phyloP scores from a whole-genome alignment of 2,113 vertebrate species.

The Cebus imitator region DNA sequence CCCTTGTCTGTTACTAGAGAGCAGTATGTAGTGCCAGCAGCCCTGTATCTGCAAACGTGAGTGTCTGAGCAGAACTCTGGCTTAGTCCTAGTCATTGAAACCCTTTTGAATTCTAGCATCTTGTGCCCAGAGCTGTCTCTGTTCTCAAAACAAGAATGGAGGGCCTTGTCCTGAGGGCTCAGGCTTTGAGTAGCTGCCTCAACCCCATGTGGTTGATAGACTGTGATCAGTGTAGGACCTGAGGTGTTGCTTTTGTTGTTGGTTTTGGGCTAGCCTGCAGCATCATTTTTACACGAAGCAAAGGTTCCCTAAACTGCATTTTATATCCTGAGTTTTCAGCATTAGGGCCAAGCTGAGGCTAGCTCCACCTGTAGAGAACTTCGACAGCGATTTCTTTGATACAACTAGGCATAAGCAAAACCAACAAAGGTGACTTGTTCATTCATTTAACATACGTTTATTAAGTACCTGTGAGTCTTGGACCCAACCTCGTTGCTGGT shows the following conservation, averaged over 20 bases:
- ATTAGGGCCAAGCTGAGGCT: background rate
- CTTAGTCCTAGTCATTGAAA: background rate
- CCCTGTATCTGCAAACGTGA: accelerated
- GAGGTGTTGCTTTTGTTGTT: background rate
- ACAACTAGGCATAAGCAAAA: background rate
- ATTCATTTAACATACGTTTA: background rate
- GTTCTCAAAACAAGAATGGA: background rate
- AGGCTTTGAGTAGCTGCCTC: background rate
- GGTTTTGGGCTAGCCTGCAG: background rate
- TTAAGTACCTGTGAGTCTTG: background rate
- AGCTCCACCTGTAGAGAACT: background rate
- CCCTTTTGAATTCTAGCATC: background rate
- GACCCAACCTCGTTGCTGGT: background rate
- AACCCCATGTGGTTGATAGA: background rate
- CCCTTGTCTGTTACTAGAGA: background rate
- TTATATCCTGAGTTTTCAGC: background rate
- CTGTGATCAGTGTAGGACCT: background rate
- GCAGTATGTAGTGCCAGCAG: too few species aligned
- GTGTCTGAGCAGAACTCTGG: background rate
- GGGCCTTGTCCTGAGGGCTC: background rate
- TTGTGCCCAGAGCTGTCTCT: background rate
- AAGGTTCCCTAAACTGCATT: background rate
- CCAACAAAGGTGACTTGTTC: background rate
- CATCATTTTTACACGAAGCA: background rate
- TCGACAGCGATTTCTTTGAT: background rate